phyloP scores from a whole-genome alignment of 2,113 vertebrate genomes.

The Vidua chalybeata region DNA sequence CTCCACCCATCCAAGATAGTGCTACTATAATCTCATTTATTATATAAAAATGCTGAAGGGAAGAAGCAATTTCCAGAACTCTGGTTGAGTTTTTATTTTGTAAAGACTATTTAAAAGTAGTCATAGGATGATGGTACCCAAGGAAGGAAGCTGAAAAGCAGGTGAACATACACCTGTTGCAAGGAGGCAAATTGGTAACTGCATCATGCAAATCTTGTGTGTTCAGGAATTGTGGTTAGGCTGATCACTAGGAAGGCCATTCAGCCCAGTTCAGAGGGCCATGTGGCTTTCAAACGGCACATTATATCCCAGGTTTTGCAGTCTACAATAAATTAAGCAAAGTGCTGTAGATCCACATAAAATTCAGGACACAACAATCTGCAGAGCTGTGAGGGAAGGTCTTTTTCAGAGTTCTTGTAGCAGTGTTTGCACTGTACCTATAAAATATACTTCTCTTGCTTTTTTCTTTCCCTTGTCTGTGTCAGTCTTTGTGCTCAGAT shows the following conservation, averaged over 20 bases:
- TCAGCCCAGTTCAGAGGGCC: neutral
- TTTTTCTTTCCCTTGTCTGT: neutral
- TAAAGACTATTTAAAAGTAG: constrained; percentile 16
- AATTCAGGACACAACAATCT: neutral
- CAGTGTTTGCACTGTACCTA: neutral
- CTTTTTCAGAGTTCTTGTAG: neutral
- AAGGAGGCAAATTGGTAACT: neutral
- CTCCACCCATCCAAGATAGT: constrained; percentile 4
- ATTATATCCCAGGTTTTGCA: neutral
- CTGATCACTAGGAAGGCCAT: neutral
- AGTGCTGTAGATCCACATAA: rapidly evolving
- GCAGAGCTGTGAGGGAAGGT: neutral
- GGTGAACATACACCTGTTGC: neutral
- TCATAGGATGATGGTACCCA: neutral
- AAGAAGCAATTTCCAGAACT: neutral
- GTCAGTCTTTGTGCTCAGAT: neutral
- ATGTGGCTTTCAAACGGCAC: neutral
- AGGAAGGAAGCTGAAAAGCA: neutral
- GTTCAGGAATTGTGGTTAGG: neutral
- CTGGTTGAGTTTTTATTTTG: constrained; percentile 25
- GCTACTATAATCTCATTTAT: constrained; percentile 39
- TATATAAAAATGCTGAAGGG: constrained; percentile 25
- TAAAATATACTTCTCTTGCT: neutral
- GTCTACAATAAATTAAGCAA: neutral
- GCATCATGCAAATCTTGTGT: neutral